A percentile compares a stretch with the other conserved stretches of the same genome.
Evolutionary conservation across 2,797 vertebrate genomes (phyloP).

Genomic region (Poecile montanus): DNA sequence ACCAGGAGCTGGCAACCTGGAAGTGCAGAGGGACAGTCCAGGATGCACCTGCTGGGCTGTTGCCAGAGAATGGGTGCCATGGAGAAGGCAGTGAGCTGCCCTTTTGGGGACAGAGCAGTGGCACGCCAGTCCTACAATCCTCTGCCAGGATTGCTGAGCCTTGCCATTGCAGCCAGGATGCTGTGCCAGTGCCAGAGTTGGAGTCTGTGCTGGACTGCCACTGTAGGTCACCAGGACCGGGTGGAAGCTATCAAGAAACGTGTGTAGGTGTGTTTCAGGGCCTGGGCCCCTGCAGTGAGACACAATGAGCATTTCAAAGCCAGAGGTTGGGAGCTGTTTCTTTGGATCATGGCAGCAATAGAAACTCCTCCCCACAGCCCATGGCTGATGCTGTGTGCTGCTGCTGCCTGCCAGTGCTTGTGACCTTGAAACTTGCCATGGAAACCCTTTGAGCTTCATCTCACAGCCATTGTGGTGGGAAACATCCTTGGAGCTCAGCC

Average conservation of each 20-base stretch:
- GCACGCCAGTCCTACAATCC: neutral
- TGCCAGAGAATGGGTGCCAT: neutral
- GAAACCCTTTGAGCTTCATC: neutral
- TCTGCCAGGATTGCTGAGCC: neutral
- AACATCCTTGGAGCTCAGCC: neutral
- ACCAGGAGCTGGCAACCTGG: fast-evolving
- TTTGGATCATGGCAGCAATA: neutral
- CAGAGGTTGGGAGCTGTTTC: neutral
- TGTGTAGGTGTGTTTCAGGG: neutral
- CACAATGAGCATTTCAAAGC: neutral
- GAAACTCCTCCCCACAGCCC: neutral
- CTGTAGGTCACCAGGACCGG: neutral
- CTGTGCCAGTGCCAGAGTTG: neutral
- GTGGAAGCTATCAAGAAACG: neutral
- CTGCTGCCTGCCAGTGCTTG: neutral
- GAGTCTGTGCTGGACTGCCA: neutral
- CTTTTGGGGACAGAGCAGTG: neutral
- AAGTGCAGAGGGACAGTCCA: neutral
- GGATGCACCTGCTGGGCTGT: neutral
- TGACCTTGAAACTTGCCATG: neutral
- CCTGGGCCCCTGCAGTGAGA: neutral
- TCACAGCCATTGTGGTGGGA: neutral
- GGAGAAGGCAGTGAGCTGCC: neutral
- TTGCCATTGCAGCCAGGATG: neutral
- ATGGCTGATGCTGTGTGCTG: neutral